Evolutionary conservation across 2,888 invertebrate species (phyloP).

Genomic region (Dioctria linearis): DNA sequence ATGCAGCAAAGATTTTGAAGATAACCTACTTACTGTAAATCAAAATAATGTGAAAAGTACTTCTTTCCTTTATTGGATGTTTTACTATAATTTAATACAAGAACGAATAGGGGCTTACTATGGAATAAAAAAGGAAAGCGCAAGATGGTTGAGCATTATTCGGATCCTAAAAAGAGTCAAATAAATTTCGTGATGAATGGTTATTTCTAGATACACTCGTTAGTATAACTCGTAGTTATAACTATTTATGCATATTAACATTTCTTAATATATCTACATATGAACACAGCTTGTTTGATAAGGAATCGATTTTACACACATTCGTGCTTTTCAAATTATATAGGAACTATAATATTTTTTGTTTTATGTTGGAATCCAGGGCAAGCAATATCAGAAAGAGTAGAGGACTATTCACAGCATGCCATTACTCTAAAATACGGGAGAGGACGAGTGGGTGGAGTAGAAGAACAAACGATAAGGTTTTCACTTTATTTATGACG

Average conservation of each 20-base stretch:
- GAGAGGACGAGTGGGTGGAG: background rate
- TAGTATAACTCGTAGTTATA: background rate
- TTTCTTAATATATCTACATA: background rate
- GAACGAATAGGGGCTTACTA: too few species aligned
- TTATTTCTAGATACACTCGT: slow-evolving; percentile 20
- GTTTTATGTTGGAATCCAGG: background rate
- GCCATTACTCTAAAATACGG: background rate
- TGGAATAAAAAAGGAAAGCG: slow-evolving; percentile 74
- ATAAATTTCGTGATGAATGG: slow-evolving; percentile 43
- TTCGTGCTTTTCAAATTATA: slow-evolving; percentile 25
- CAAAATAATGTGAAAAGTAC: slow-evolving; percentile 75
- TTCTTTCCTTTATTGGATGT: too few species aligned
- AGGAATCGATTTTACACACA: slow-evolving; percentile 10
- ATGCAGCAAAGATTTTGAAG: too few species aligned
- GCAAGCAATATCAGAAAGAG: background rate
- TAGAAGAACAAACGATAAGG: background rate
- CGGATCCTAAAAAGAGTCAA: slow-evolving; percentile 76
- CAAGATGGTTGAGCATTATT: slow-evolving; percentile 90
- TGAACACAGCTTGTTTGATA: background rate
- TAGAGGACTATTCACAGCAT: too few species aligned
- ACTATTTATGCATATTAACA: slow-evolving; percentile 21
- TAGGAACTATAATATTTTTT: slow-evolving; percentile 20
- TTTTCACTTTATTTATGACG: background rate
- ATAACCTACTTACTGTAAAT: too few species aligned
- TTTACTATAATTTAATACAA: too few species aligned